Evolutionary conservation across 2,888 invertebrate species (phyloP).

Genomic region (Agrotis puta): DNA sequence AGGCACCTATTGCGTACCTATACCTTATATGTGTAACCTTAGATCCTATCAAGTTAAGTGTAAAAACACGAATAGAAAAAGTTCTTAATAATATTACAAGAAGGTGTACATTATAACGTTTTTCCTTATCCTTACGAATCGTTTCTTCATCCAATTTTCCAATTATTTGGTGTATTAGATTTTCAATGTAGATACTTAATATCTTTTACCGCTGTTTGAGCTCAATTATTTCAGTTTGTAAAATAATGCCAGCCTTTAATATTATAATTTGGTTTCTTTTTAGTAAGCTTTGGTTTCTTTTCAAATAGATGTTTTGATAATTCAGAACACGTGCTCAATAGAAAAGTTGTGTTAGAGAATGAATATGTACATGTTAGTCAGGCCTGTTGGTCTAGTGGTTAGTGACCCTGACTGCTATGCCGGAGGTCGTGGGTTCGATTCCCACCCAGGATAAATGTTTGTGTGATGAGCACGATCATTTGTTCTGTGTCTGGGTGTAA

Average conservation of each 20-base stretch:
- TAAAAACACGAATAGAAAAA: slow-evolving; percentile 20
- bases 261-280: slow-evolving; percentile 33
- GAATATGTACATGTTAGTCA: too few species aligned
- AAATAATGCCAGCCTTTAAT: slow-evolving; percentile 17
- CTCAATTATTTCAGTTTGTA: slow-evolving; percentile 19
- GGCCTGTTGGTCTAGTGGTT: too few species aligned
- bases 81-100: slow-evolving; percentile 5
- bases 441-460: too few species aligned
- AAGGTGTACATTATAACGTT: slow-evolving; percentile 18
- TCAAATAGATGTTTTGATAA: slow-evolving; percentile 39
- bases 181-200: slow-evolving; percentile 46
- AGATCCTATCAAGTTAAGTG: slow-evolving; percentile 4
- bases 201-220: slow-evolving; percentile 40
- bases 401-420: too few species aligned
- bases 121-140: slow-evolving; percentile 26
- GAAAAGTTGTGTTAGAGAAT: slow-evolving; percentile 70
- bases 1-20: slow-evolving; percentile 31
- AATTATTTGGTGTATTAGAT: slow-evolving; percentile 50
- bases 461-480: too few species aligned
- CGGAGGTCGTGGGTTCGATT: too few species aligned
- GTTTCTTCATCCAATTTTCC: slow-evolving; percentile 36
- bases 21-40: slow-evolving; percentile 1
- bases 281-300: slow-evolving; percentile 29
- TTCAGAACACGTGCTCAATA: slow-evolving; percentile 56
- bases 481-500: too few species aligned